Evolutionary conservation across 2,888 invertebrate species (phyloP).

Genomic region (Athrips mouffetella): DNA sequence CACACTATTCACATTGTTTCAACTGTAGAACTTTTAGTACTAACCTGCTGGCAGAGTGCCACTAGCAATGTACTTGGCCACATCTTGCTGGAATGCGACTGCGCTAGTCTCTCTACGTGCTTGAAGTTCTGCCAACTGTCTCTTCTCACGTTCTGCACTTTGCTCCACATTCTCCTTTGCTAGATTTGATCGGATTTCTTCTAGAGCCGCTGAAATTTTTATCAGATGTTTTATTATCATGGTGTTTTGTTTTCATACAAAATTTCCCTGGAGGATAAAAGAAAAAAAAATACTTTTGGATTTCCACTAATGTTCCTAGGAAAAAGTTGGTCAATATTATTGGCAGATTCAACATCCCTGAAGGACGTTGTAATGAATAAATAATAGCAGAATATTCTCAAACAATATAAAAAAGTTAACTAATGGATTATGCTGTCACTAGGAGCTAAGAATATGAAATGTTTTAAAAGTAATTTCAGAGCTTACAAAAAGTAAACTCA

Average conservation of each 20-base stretch:
- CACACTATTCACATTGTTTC: too few species aligned
- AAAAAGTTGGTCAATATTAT: too few species aligned
- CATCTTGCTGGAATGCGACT: constrained; percentile 59
- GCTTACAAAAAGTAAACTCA: neutral
- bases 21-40: too few species aligned
- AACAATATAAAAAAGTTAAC: too few species aligned
- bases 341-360: too few species aligned
- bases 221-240: neutral
- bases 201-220: constrained; percentile 49
- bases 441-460: neutral
- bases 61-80: constrained; percentile 56
- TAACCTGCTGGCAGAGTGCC: constrained; percentile 40
- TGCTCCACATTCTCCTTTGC: constrained; percentile 50
- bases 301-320: too few species aligned
- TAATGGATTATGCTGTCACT: neutral
- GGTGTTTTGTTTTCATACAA: too few species aligned
- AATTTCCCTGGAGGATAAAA: too few species aligned
- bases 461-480: neutral
- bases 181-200: constrained; percentile 55
- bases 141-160: constrained; percentile 46
- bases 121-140: constrained; percentile 59
- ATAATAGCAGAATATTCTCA: too few species aligned
- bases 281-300: too few species aligned
- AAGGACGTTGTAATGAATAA: too few species aligned
- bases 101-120: constrained; percentile 52